Base-by-base conservation (phyloP, 2,797 vertebrate species). In the Melopsittacus undulatus region DNA sequence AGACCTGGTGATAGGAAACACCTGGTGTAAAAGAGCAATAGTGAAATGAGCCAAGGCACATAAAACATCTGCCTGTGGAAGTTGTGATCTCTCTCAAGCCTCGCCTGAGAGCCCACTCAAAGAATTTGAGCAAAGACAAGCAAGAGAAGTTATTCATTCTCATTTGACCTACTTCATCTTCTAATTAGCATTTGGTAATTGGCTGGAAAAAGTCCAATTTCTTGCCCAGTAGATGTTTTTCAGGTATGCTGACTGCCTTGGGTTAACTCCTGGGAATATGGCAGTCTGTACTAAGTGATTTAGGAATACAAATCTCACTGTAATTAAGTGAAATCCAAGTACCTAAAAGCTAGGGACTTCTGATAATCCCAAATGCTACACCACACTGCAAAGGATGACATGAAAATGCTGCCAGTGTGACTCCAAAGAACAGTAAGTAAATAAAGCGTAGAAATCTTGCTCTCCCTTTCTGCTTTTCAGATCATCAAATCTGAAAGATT, bases 151-250 rank as follows among this genome's bases (percentile, higher is more conserved):
- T 91, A 91, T 32, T 84, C 52, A 30, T 90, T 94, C 73, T 81
- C 84, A 78, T 91, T 66, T 96, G 84, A 94, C 93, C 89, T 91
- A 83, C 57, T 85, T 85, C 34, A 90, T 68, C 77, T 87, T 93
- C 90, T 92, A 88, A 93, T 92, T 94, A 95, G 81, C 82, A 92
- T 91, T 85, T 64, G 57, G 73, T 94, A 95, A 95, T 93, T 93
- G 81, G 40, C 61, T 93, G 86, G 93, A 92, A 86, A 89, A 94
- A 83, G 88, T 92, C 90, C 90, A 89, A n/a, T 75, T 87, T 81
- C 62, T 85, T 87, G 93, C 45, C 68, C 56, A 66, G 42, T 72
- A 69, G 84, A 72, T 85, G 75, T 2, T 68, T 49, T 80, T 94
- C 73, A 93, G 81, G 90, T 92, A 43, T 11, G 72, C 52, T 83